Percentiles rank a stretch among this genome's conserved stretches.
Evolutionary conservation across 2,113 vertebrate species (phyloP).

Genomic region (Leptobrachium ailaonicum): DNA sequence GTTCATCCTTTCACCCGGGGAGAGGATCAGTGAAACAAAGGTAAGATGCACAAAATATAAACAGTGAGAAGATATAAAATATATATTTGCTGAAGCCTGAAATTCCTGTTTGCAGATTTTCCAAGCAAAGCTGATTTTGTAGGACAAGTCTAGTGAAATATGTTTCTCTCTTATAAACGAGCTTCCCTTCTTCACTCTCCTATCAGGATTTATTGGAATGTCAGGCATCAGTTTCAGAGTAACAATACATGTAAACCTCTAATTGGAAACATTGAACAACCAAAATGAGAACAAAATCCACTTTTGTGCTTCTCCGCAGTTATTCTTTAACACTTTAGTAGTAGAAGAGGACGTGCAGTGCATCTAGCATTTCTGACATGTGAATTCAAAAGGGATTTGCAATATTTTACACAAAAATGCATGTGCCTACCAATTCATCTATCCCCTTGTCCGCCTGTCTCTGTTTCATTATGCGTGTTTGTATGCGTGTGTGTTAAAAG

Average conservation of each 20-base stretch:
- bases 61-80: conserved; percentile 24
- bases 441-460: no score
- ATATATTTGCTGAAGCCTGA: conserved; percentile 24
- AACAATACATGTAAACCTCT: conserved; percentile 10
- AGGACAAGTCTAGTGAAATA: conserved; percentile 25
- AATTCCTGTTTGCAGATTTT: conserved; percentile 37
- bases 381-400: no score
- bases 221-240: conserved; percentile 3
- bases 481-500: no score
- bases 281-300: no score
- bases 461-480: no score
- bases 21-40: conserved; percentile 42
- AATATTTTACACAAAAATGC: no score
- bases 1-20: conserved; percentile 39
- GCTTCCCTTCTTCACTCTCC: conserved; percentile 20
- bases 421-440: no score
- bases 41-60: conserved; percentile 33
- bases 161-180: conserved; percentile 23
- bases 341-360: no score
- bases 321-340: no score
- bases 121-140: conserved; percentile 17
- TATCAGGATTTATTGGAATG: conserved; percentile 5
- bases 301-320: no score
- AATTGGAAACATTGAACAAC: conserved; percentile 2
- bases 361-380: no score